These are phyloP conservation scores for Malurus splendens DNA, from an alignment of 2,797 vertebrate genomes.

Conservation along the genomic window DNA sequence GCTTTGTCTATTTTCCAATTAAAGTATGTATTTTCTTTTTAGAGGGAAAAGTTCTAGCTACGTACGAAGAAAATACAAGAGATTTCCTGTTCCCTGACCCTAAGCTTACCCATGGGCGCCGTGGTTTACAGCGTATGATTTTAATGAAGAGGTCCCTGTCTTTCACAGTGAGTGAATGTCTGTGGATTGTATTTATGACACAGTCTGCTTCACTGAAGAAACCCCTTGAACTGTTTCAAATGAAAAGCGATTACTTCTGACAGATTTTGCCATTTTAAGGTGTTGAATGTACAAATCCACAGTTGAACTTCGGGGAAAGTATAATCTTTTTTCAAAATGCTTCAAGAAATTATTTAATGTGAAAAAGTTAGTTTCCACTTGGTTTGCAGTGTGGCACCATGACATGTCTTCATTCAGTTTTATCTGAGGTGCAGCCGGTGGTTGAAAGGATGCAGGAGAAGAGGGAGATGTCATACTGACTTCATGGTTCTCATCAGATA, in stretches of 20 bases:
- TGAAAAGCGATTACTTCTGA: constrained; percentile 22
- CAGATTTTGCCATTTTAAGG: constrained; percentile 22
- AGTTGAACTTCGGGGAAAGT: constrained; percentile 4
- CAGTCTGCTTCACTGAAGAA: constrained; percentile 5
- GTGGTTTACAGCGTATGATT: constrained; percentile 79
- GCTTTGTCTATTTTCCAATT: constrained; percentile 47
- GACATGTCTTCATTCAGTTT: not conserved
- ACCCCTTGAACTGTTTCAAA: constrained; percentile 29
- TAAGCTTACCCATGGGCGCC: constrained; percentile 69
- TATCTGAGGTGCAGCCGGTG: not conserved
- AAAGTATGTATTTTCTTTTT: constrained; percentile 57
- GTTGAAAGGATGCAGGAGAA: not conserved
- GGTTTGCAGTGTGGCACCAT: not conserved
- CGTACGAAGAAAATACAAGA: constrained; percentile 83
- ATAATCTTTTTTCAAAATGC: not conserved
- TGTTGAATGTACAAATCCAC: constrained; percentile 11
- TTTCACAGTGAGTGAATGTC: constrained; percentile 79
- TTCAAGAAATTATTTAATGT: not conserved
- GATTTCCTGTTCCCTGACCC: constrained; percentile 88
- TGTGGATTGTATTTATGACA: constrained; percentile 22
- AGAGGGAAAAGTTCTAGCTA: constrained; percentile 87
- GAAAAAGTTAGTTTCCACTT: constrained; percentile 9
- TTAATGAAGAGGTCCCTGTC: constrained; percentile 84
- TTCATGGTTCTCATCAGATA: not conserved
- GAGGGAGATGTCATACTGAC: not conserved